Percentiles rank a stretch among this genome's conserved stretches.
phyloP scores from a whole-genome alignment of 2,888 invertebrate species.

The Achlya flavicornis region DNA sequence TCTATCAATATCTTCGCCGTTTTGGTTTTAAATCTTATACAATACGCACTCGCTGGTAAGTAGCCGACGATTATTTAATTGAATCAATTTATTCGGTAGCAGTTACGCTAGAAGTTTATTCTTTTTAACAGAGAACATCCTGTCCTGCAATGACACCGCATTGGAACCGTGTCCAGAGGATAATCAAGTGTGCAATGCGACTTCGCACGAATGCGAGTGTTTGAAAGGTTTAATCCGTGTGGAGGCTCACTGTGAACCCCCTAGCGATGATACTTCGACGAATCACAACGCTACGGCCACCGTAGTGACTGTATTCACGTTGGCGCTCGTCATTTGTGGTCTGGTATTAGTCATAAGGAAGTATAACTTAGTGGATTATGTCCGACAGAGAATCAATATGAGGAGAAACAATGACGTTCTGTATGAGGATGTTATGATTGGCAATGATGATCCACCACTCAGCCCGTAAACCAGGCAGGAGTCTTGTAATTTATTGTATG shows the following conservation, averaged over 20 bases:
- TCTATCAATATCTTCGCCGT: conserved; percentile 58
- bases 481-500: conserved; percentile 37
- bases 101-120: conserved; percentile 66
- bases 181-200: conserved; percentile 62
- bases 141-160: conserved; percentile 67
- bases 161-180: conserved; percentile 55
- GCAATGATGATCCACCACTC: conserved; percentile 79
- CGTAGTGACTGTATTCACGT: conserved; percentile 66
- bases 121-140: conserved; percentile 82
- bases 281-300: conserved; percentile 59
- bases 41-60: conserved; percentile 71
- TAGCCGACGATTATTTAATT: conserved; percentile 80
- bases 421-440: conserved; percentile 83
- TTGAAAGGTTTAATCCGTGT: conserved; percentile 50
- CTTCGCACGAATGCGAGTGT: conserved; percentile 59
- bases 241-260: conserved; percentile 55
- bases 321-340: conserved; percentile 68
- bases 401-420: conserved; percentile 72
- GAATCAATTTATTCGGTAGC: conserved; percentile 74
- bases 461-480: conserved; percentile 59
- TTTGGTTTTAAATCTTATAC: conserved; percentile 63
- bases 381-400: conserved; percentile 66
- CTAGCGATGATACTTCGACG: conserved; percentile 29
- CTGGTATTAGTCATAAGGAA: conserved; percentile 72
- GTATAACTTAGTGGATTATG: conserved; percentile 73